Evolutionary conservation across 2,113 vertebrate species (phyloP), one percentile per base, ranked within the genome.

Genomic region (Jacana jacana): DNA sequence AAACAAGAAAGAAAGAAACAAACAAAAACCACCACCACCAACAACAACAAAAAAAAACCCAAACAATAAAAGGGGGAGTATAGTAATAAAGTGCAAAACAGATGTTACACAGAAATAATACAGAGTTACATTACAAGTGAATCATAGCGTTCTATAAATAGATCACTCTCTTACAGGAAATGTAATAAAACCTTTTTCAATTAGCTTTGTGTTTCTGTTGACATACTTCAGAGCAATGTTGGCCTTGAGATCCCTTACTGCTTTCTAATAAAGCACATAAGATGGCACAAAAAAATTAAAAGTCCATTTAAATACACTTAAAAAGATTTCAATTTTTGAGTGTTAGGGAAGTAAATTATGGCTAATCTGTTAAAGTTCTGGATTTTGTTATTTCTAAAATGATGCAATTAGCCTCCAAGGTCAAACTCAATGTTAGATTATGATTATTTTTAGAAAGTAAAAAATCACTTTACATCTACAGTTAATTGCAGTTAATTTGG

Each of bases 401-500:
- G 54, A 89, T 88, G 42, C 75, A 86, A 96, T 88, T 96, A 95
- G 76, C 76, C 55, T 93, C 55, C 88, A 85, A 86, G 82, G 85
- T 88, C 82, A 96, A 91, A 86, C 19, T 86, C 65, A 77, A 63
- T 85, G 70, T 54, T 85, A 87, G 28, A 52, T 54, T 69, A 48
- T 9, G 84, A 28, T 60, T 94, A 94, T 91, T 95, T 96, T 95
- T 94, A 95, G 88, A 20, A 81, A 81, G 46, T 71, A 61, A 94
- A 94, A 89, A 90, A 81, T 63, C 51, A 88, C 49, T 94, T 89
- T 60, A 81, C 57, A 78, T 75, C 72, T 84, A 68, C 69, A 91
- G 82, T 57, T 94, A 94, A 94, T 90, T 86, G 71, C 72, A 88
- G 54, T 55, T 94, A 96, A 91, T 96, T 89, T n/a, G 27, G 66